A percentile compares a stretch with the other conserved stretches of the same genome.
phyloP scores from a whole-genome alignment of 2,113 vertebrate species.

The Opisthocomus hoazin region DNA sequence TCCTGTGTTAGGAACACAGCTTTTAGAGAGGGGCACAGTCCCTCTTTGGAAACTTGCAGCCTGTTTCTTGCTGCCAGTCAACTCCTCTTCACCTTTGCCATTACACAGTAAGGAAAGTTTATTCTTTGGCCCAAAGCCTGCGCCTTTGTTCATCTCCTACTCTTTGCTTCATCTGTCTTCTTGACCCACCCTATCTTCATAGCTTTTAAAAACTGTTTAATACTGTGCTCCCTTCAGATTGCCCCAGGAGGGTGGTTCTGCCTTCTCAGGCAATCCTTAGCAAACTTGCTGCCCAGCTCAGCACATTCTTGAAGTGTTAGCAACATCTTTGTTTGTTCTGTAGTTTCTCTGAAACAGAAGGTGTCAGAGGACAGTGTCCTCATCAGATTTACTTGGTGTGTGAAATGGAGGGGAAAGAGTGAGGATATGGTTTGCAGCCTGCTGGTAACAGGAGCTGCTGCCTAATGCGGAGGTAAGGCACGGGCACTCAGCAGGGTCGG shows the following conservation, averaged over 20 bases:
- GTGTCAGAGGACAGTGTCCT: slow-evolving; percentile 27
- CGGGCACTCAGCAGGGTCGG: background rate
- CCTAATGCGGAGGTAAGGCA: background rate
- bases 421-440: background rate
- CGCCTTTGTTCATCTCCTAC: slow-evolving; percentile 13
- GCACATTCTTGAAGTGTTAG: slow-evolving; percentile 57
- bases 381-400: background rate
- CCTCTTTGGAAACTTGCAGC: background rate
- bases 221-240: slow-evolving; percentile 12
- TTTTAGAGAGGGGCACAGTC: background rate
- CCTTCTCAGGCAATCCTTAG: slow-evolving; percentile 42
- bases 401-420: background rate
- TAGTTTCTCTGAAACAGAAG: slow-evolving; percentile 25
- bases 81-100: slow-evolving; percentile 25
- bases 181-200: slow-evolving; percentile 38
- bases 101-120: slow-evolving; percentile 1
- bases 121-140: slow-evolving; percentile 31
- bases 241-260: slow-evolving; percentile 56
- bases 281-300: slow-evolving; percentile 42
- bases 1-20: accelerated
- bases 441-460: background rate
- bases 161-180: slow-evolving; percentile 43
- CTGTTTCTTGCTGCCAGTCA: slow-evolving; percentile 2
- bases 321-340: slow-evolving; percentile 50
- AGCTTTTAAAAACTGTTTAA: slow-evolving; percentile 25